A percentile compares a stretch with the other conserved stretches of the same genome.
These are phyloP conservation scores for Adoxophyes honmai DNA, from an alignment of 1,140 invertebrate genomes.

Conservation along the genomic window DNA sequence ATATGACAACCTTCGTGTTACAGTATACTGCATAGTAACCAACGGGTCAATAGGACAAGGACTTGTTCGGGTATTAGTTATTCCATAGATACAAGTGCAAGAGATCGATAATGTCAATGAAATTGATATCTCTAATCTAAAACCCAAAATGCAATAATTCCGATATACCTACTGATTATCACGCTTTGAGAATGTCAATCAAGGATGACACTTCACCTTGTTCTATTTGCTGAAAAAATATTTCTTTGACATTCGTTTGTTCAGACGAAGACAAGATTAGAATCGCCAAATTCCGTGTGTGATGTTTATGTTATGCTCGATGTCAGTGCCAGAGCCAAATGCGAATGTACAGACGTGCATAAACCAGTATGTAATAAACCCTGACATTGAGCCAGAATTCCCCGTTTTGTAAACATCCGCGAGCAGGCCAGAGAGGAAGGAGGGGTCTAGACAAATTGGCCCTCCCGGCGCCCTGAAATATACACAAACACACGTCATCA, in stretches of 20 bases:
- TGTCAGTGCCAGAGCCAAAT: constrained; percentile 16
- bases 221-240: not conserved
- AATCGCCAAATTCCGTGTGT: not conserved
- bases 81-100: not conserved
- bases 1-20: not conserved
- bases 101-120: not conserved
- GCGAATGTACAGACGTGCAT: not conserved
- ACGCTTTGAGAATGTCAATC: too few species aligned
- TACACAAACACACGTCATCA: constrained; percentile 9
- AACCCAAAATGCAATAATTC: too few species aligned
- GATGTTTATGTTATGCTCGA: constrained; percentile 15
- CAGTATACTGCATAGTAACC: not conserved
- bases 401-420: not conserved
- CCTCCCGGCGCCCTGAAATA: constrained; percentile 8
- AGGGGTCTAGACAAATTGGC: not conserved
- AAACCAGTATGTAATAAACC: not conserved
- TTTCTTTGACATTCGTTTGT: constrained; percentile 3
- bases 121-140: not conserved
- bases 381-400: constrained; percentile 2
- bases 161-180: too few species aligned
- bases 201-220: too few species aligned
- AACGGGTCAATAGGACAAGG: not conserved
- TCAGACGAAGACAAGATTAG: constrained; percentile 4
- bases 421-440: not conserved
- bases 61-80: not conserved